phyloP scores from a whole-genome alignment of 1,140 invertebrate genomes.

The Drosophila truncata region DNA sequence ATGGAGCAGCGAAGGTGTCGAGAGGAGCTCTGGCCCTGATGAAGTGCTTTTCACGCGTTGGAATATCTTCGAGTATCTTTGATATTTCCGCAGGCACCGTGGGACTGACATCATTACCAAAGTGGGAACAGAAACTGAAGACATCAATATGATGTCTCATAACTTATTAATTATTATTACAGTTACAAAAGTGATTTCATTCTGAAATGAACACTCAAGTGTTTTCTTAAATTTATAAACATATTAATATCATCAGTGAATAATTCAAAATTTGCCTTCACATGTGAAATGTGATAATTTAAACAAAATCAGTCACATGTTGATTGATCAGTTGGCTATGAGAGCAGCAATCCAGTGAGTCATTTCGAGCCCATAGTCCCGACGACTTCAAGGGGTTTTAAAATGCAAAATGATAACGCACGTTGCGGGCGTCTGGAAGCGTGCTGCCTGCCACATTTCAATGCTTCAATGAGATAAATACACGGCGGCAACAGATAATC shows the following conservation, averaged over 20 bases:
- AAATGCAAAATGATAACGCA: constrained; percentile 31
- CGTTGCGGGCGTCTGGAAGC: constrained; percentile 35
- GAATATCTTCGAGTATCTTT: constrained; percentile 72
- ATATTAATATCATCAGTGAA: neutral
- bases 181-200: neutral
- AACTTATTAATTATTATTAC: neutral
- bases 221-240: constrained; percentile 3
- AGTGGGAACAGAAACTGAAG: neutral
- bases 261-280: neutral
- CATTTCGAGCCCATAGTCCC: constrained; percentile 5
- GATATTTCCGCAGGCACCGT: constrained; percentile 42
- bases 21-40: constrained; percentile 52
- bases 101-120: neutral
- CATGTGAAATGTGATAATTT: neutral
- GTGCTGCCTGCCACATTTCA: constrained; percentile 41
- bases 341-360: neutral
- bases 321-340: constrained; percentile 6
- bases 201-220: neutral
- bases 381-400: neutral
- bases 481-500: constrained; percentile 80
- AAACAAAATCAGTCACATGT: constrained; percentile 16
- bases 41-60: constrained; percentile 61
- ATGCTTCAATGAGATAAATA: constrained; percentile 80
- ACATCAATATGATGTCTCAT: neutral
- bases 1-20: constrained; percentile 15